Evolutionary conservation across 2,797 vertebrate genomes (phyloP).

Genomic region (Mergus octosetaceus): DNA sequence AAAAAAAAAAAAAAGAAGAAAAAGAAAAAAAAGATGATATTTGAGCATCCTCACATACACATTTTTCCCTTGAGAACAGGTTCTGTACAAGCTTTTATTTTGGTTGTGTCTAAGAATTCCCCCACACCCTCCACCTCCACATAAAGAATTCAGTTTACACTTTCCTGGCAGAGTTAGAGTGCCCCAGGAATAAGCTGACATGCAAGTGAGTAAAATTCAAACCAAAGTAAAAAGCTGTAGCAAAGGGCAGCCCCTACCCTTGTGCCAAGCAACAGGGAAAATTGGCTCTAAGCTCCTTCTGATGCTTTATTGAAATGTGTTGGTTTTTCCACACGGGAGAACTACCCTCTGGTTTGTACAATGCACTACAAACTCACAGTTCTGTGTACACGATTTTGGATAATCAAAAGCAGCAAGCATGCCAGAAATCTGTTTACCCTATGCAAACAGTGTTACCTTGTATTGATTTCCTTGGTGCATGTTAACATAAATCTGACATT

Average conservation of each 20-base stretch:
- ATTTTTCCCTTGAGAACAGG: not conserved
- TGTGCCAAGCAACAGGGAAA: not conserved
- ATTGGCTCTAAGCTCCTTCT: not conserved
- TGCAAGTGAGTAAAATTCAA: not conserved
- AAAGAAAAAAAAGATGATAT: not conserved
- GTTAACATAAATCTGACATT: conserved; percentile 36
- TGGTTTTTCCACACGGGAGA: not conserved
- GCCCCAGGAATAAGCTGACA: not conserved
- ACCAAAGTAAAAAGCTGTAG: not conserved
- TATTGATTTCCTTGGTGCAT: conserved; percentile 1
- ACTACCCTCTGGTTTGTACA: not conserved
- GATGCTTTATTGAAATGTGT: not conserved
- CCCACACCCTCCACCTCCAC: not conserved
- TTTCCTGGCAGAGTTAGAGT: conserved; percentile 3
- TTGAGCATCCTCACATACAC: not conserved
- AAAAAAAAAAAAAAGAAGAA: too few species aligned
- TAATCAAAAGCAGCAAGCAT: conserved; percentile 5
- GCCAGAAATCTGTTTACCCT: conserved; percentile 50
- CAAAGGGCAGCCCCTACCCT: not conserved
- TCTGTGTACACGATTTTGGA: not conserved
- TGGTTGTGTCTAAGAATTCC: not conserved
- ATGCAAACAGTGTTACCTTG: conserved; percentile 26
- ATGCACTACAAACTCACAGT: not conserved
- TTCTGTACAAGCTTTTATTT: not conserved
- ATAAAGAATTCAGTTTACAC: not conserved